Conservation (phyloP, 2,888 invertebrate genomes). For the Scotopteryx bipunctaria region DNA sequence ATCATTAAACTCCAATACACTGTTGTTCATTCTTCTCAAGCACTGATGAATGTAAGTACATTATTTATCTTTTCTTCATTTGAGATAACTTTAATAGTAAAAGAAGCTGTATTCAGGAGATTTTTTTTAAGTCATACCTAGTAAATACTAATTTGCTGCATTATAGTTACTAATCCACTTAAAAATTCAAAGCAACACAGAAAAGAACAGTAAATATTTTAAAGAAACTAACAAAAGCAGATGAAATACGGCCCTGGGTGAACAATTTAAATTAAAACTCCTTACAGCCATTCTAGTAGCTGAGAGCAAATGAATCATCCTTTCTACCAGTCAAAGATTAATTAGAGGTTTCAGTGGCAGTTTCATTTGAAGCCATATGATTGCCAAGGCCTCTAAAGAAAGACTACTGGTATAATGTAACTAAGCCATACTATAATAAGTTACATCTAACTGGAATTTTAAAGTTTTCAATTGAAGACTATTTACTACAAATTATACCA, state of each 20-base stretch:
- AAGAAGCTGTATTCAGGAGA: too few relatives aligned
- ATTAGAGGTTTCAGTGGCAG: constrained; percentile 26
- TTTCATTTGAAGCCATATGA: constrained; percentile 16
- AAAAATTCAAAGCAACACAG: too few relatives aligned
- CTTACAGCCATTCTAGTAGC: constrained; percentile 15
- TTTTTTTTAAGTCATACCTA: too few relatives aligned
- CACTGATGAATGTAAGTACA: background rate
- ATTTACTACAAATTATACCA: too few relatives aligned
- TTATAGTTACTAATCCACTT: too few relatives aligned
- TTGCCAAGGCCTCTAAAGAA: constrained; percentile 18
- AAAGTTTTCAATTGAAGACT: too few relatives aligned
- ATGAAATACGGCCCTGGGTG: constrained; percentile 22
- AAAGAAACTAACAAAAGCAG: background rate
- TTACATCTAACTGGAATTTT: too few relatives aligned
- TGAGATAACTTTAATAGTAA: too few relatives aligned
- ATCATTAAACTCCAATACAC: background rate
- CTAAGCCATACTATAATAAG: too few relatives aligned
- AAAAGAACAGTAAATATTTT: too few relatives aligned
- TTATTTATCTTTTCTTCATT: background rate
- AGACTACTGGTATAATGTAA: too few relatives aligned
- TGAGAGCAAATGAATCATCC: constrained; percentile 23
- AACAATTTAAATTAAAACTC: constrained; percentile 24
- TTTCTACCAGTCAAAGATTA: constrained; percentile 26
- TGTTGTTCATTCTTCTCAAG: constrained; percentile 2
- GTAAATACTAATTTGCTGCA: too few relatives aligned